phyloP scores from a whole-genome alignment of 2,113 vertebrate species.

The Myodes glareolus region DNA sequence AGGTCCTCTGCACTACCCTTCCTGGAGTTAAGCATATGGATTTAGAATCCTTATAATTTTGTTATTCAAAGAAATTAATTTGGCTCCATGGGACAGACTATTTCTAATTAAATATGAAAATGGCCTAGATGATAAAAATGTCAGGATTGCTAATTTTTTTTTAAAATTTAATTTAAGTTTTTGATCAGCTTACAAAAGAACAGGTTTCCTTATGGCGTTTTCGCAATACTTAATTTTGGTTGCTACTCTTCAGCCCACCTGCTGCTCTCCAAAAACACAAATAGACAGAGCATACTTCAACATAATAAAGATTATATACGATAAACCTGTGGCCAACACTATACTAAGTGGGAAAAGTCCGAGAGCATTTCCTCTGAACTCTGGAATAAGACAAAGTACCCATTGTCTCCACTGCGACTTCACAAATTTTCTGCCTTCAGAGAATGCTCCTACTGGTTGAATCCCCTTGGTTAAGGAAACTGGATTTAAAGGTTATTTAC shows the following conservation, averaged over 20 bases:
- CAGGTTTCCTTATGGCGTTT: not conserved
- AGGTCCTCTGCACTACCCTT: not conserved
- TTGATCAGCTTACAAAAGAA: not conserved
- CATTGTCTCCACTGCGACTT: not conserved
- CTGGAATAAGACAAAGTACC: not conserved
- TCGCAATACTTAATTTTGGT: not conserved
- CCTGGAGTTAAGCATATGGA: not conserved
- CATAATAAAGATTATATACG: not conserved
- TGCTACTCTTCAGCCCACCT: not conserved
- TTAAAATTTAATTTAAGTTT: not conserved
- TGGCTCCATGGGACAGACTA: not conserved
- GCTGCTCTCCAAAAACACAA: not conserved
- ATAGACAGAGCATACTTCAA: not conserved
- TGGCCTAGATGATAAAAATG: not conserved
- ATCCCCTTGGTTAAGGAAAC: not conserved
- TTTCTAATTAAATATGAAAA: constrained; percentile 50
- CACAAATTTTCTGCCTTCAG: not conserved
- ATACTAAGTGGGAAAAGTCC: not conserved
- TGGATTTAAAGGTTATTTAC: constrained; percentile 50
- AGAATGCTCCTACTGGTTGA: constrained; percentile 12
- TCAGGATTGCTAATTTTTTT: constrained; percentile 23
- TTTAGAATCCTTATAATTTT: constrained; percentile 19
- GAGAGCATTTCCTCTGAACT: not conserved
- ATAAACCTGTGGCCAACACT: not conserved
- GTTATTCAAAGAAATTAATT: not conserved